phyloP scores from a whole-genome alignment of 2,797 vertebrate genomes.

The Pseudomugil tenellus region DNA sequence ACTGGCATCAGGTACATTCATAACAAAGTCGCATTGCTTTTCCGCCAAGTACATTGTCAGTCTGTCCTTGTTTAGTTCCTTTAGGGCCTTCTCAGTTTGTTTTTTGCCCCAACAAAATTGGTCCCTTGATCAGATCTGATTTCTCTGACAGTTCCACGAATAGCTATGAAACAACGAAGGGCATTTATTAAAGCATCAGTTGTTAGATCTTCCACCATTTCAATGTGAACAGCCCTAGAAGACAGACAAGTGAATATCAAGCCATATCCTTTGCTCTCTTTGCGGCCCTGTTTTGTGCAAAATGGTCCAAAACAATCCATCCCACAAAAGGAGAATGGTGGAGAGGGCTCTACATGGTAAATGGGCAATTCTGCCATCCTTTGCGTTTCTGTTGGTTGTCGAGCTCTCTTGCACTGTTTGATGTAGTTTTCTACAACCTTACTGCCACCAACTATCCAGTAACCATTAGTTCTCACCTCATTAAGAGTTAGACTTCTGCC shows the following conservation, averaged over 20 bases:
- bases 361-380: not conserved
- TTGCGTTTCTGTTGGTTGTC: not conserved
- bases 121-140: conserved; percentile 31
- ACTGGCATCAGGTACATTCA: conserved; percentile 10
- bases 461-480: no score
- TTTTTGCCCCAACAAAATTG: conserved; percentile 25
- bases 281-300: not conserved
- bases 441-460: not conserved
- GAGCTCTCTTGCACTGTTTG: not conserved
- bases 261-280: not conserved
- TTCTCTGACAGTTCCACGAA: conserved; percentile 15
- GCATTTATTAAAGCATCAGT: conserved; percentile 26
- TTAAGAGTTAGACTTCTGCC: no score
- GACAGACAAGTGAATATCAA: conserved; percentile 12
- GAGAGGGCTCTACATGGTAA: not conserved
- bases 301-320: conserved; percentile 31
- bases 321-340: conserved; percentile 21
- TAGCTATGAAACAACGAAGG: conserved; percentile 18
- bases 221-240: not conserved
- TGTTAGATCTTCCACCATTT: conserved; percentile 15
- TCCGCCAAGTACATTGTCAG: not conserved
- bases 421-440: fast-evolving
- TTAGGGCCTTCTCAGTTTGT: conserved; percentile 18
- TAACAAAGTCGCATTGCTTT: conserved; percentile 3
- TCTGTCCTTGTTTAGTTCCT: conserved; percentile 12